Evolutionary conservation across 1,140 invertebrate genomes (phyloP).

Genomic region (Pteromalus puparum): DNA sequence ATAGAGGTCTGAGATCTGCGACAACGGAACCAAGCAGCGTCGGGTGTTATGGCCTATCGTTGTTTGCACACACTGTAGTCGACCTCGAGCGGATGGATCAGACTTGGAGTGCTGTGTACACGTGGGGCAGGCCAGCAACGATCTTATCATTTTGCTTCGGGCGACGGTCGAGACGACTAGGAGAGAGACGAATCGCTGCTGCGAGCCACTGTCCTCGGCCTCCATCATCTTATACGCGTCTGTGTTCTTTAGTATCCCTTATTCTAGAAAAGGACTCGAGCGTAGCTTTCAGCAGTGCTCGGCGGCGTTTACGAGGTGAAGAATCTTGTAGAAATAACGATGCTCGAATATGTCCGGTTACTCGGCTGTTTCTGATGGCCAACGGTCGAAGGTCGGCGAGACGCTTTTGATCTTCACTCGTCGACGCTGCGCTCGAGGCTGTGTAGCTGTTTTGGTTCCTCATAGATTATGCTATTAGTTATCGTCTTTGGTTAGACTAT

Average conservation of each 20-base stretch:
- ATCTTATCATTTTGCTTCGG: conserved; percentile 15
- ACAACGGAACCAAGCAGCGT: conserved; percentile 75
- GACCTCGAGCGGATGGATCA: background rate
- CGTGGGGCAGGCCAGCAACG: conserved; percentile 38
- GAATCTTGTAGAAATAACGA: no score
- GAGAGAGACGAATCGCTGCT: conserved; percentile 21
- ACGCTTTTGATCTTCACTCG: no score
- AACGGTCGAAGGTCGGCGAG: background rate
- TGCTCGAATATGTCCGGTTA: no score
- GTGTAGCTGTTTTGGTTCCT: background rate
- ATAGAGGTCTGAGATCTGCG: conserved; percentile 74
- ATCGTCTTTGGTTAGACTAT: no score
- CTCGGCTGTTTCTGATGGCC: background rate
- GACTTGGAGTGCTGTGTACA: background rate
- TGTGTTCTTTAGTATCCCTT: background rate
- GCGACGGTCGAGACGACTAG: conserved; percentile 17
- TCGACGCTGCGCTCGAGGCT: background rate
- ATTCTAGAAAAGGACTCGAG: no score
- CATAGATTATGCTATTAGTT: no score
- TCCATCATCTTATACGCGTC: background rate
- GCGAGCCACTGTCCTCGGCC: background rate
- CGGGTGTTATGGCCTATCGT: conserved; percentile 68
- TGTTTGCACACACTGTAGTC: background rate
- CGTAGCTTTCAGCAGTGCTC: no score
- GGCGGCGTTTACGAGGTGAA: no score